Base-by-base conservation (phyloP, 2,888 invertebrate species). In the Noctuana brunneofusca region DNA sequence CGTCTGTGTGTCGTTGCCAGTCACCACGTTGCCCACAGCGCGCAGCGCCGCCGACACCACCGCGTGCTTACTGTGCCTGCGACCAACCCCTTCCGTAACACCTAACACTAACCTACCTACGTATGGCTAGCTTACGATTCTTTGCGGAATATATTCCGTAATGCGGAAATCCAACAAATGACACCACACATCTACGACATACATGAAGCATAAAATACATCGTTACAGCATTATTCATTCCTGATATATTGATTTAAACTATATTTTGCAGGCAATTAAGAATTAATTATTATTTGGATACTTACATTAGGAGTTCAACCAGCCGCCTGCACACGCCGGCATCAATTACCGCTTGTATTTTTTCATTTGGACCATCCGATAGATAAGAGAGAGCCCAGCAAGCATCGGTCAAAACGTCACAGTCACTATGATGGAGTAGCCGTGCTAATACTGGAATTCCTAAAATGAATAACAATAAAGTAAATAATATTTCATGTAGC, bases 1-100 rank as follows among this genome's bases (percentile, higher is more conserved):
- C 52, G 99, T 99, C 91, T 99, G 99, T 59, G 96, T 93, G 84
- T 99, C 99, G 85, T 98, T 97, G 32, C 99, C 99, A 0, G 99
- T 99, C 52, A 99, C 98, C 71, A 99, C 98, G 86, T 99, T 99
- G 50, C 99, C 99, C 3, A 98, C 98, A n/a, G 98, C 98, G 58
- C 99, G 93, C 64, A 99, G 83, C 5, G 98, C 98, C 38, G 99
- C 98, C 14, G 97, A 96, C 8, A 97, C 95, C 16, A 98, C 97
- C 66, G 95, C 96, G 64, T 95, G 94, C 76, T 96, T 95, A 67
- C 94, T 94, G 84, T 97, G 96, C 95, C 97, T 97, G 73, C 3
- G 0, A 48, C 24, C 6, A 14, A n/a, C 8, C 1, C 41, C 1
- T n/a, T 1, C 14, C 12, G 41, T 24, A 5, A 24, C 24, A 24